Base-by-base conservation (phyloP, 2,113 vertebrate genomes). In the Oncorhynchus kisutch region DNA sequence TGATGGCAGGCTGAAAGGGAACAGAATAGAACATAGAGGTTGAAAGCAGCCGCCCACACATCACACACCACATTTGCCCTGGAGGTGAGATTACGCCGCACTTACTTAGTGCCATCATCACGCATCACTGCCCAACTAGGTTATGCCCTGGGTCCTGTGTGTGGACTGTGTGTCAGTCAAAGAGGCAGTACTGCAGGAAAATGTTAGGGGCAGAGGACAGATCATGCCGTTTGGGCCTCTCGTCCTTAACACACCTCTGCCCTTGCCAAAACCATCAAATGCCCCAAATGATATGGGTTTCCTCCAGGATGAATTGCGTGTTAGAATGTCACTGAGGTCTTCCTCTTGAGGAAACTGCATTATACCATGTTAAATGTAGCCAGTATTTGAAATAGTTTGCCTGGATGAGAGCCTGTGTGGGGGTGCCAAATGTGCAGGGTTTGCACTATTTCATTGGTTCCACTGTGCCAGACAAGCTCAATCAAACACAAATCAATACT, bases 81-180 rank as follows among this genome's bases (percentile, higher is more conserved):
- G 20, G 75, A 88, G 87, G 85, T 75, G 74, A 75, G 67, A 49
- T 77, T 51, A 67, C 67, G 16, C 71, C 22, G 71, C 78, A 71
- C 74, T 70, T 72, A 75, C 83, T 57, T 54, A 7, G 68, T 70
- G 65, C 60, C 69, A 3, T 51, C 83, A 81, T 87, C 72, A 79
- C 79, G 91, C 93, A 90, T 92, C 93, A 90, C 84, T 92, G 83
- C 82, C 79, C 83, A 92, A 89, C 82, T 92, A 82, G 92, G 92
- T 91, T 87, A 88, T 49, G 34, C 54, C 45, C 57, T 67, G 20
- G 67, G 25, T 62, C 45, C 54, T 67, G 68, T 20, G 14, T 69
- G 18, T 18, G 14, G 16, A 31, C 31, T 68, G 67, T 68, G 29
- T 51, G 16, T 14, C 72, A 20, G 70, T 67, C 34, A 59, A 70